Base-by-base conservation (phyloP, 1,140 invertebrate genomes). In the Harlomillsia oculata region DNA sequence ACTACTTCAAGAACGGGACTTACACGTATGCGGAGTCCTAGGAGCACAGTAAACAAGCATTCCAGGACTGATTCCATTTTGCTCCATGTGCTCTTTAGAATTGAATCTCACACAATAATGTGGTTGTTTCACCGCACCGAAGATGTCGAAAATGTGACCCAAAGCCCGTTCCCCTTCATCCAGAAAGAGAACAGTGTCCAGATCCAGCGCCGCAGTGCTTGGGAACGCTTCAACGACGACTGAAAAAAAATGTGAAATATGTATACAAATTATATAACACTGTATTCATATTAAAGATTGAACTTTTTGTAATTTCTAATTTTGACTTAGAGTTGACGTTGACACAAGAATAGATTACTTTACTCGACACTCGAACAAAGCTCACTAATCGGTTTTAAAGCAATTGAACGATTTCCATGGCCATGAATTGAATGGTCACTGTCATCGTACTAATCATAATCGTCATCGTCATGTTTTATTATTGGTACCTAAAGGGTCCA, bases 131-230 rank as follows among this genome's bases (percentile, higher is more conserved):
- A 91, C 83, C 67, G 79, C 76, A 5, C 91, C 91, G 72, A 95
- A 83, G 4, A 94, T 88, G 77, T 96, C 92, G 74, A 89, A 92
- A 51, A 96, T 79, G 66, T 80, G 77, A 3, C 88, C 88, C 0
- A 90, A 70, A 2, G 83, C 75, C 60, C 78, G 77, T 39, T 80
- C 74, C 14, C 84, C 86, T 68, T 78, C 76, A 8, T 87, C 81
- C 36, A 87, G 60, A 69, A 94, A 94, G 23, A 94, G 71, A 21
- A 93, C 76, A 4, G 85, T 86, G 50, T 92, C 89, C 48, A 92
- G 70, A 75, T 94, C 82, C 37, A 93, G 76, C 0, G 85, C 78
- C 48, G 86, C 84, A 30, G 79, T 81, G 46, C 78, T 77, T 41
- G 78, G 77, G 30, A 80, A 70, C 30, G 82, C 76, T 60, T 82